phyloP scores from a whole-genome alignment of 2,113 vertebrate genomes.

The Chamaetylas fuelleborni region DNA sequence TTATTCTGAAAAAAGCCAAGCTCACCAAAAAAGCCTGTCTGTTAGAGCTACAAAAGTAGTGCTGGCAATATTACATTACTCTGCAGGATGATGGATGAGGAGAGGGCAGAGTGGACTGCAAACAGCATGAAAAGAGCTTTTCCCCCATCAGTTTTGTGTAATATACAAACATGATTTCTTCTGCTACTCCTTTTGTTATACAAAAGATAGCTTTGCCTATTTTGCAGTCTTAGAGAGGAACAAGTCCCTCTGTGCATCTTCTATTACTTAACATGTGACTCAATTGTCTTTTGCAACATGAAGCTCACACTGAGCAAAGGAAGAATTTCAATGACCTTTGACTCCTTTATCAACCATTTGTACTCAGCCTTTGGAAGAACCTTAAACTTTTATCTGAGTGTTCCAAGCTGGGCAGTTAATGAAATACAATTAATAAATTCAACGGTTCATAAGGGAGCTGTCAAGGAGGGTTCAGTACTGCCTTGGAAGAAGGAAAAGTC shows the following conservation, averaged over 20 bases:
- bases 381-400: conserved; percentile 29
- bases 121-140: neutral
- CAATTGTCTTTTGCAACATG: conserved; percentile 16
- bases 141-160: neutral
- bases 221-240: neutral
- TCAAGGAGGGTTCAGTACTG: conserved; percentile 2
- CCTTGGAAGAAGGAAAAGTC: conserved; percentile 42
- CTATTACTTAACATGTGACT: conserved; percentile 16
- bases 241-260: conserved; percentile 6
- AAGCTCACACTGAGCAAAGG: neutral
- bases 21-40: neutral
- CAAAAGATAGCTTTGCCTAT: neutral
- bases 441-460: conserved; percentile 15
- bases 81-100: neutral
- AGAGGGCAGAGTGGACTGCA: neutral
- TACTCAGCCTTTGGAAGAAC: conserved; percentile 8
- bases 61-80: neutral
- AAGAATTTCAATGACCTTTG: conserved; percentile 28
- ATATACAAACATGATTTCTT: neutral
- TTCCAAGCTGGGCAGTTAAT: neutral
- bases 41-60: neutral
- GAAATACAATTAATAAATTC: neutral
- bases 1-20: neutral
- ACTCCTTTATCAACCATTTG: conserved; percentile 15
- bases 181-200: neutral